Evolutionary conservation across 2,797 vertebrate species (phyloP).

Genomic region (Enteromius treurensis): DNA sequence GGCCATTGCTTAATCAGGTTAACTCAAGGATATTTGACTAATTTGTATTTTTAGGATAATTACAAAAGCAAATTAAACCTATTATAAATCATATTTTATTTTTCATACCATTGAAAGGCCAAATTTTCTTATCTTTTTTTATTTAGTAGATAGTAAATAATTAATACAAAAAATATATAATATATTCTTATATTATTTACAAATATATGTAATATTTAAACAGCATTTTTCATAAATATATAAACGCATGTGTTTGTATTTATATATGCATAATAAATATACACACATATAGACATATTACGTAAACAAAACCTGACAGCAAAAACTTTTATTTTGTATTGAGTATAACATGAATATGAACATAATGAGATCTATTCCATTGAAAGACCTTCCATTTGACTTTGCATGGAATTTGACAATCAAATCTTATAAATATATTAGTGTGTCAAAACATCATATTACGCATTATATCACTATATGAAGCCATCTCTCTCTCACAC

Average conservation of each 20-base stretch:
- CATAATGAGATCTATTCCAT: background rate
- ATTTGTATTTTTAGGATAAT: background rate
- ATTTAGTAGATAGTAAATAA: too few species aligned
- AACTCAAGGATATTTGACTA: background rate
- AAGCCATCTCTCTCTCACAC: too few species aligned
- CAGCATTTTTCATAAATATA: too few species aligned
- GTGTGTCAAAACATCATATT: background rate
- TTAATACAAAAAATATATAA: too few species aligned
- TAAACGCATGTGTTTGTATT: too few species aligned
- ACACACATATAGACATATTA: too few species aligned
- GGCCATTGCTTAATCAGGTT: conserved; percentile 14
- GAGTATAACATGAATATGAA: background rate
- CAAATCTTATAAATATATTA: background rate
- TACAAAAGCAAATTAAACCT: background rate
- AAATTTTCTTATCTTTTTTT: background rate
- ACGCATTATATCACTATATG: background rate
- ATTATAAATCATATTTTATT: background rate
- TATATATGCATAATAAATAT: too few species aligned
- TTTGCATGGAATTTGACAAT: background rate
- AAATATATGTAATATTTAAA: too few species aligned
- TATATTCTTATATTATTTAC: too few species aligned
- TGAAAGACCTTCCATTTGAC: background rate
- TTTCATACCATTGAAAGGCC: background rate
- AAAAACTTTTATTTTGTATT: too few species aligned
- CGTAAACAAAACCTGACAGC: too few species aligned